Evolutionary conservation across 2,888 invertebrate genomes (phyloP).

Genomic region (Orthosia incerta): DNA sequence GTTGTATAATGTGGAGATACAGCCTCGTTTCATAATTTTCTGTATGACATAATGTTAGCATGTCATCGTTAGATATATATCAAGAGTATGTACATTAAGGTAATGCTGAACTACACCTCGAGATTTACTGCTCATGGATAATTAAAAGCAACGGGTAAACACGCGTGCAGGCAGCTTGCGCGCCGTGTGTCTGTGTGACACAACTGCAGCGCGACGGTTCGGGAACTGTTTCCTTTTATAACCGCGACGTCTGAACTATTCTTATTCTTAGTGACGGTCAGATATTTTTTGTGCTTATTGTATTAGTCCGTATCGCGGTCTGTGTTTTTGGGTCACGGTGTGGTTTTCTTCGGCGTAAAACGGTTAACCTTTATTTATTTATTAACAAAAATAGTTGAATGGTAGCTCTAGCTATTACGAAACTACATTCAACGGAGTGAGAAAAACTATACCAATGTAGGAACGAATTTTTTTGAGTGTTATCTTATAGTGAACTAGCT

Average conservation of each 20-base stretch:
- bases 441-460: background rate
- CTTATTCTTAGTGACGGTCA: slow-evolving; percentile 70
- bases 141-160: slow-evolving; percentile 77
- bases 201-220: slow-evolving; percentile 68
- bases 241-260: slow-evolving; percentile 66
- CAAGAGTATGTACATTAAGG: slow-evolving; percentile 70
- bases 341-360: slow-evolving; percentile 64
- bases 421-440: slow-evolving; percentile 23
- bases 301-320: slow-evolving; percentile 64
- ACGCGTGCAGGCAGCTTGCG: slow-evolving; percentile 70
- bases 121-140: slow-evolving; percentile 74
- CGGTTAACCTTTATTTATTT: slow-evolving; percentile 59
- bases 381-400: slow-evolving; percentile 45
- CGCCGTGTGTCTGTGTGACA: slow-evolving; percentile 69
- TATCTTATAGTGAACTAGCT: slow-evolving; percentile 6
- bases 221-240: slow-evolving; percentile 77
- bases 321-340: slow-evolving; percentile 72
- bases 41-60: slow-evolving; percentile 74
- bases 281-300: slow-evolving; percentile 66
- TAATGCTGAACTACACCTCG: slow-evolving; percentile 71
- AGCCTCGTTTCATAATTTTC: slow-evolving; percentile 68
- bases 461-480: background rate
- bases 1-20: slow-evolving; percentile 53
- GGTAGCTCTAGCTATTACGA: slow-evolving; percentile 29
- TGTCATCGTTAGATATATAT: slow-evolving; percentile 74